Evolutionary conservation across 1,140 invertebrate genomes (phyloP).

Genomic region (Tribolium castaneum): DNA sequence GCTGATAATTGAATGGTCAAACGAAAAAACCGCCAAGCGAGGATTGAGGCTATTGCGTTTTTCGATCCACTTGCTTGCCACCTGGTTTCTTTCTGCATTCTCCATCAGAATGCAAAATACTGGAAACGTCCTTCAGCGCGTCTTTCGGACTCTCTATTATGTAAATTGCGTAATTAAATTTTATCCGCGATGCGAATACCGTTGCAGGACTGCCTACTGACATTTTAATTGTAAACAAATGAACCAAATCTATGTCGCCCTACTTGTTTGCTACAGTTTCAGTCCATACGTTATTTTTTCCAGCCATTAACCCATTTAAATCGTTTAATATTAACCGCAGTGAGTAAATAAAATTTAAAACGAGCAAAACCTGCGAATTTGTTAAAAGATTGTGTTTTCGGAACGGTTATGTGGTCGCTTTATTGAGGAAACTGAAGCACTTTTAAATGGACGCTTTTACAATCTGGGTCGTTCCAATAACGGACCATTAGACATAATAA

Average conservation of each 20-base stretch:
- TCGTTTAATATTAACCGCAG: not conserved
- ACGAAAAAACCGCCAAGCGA: not conserved
- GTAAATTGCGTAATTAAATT: constrained; percentile 27
- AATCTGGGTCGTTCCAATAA: constrained; percentile 8
- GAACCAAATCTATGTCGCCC: constrained; percentile 29
- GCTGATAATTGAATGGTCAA: not conserved
- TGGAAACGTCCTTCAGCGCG: not conserved
- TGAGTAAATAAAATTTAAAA: constrained; percentile 1
- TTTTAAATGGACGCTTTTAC: not conserved
- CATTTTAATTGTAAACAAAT: constrained; percentile 33
- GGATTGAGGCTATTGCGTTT: not conserved
- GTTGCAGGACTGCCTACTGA: constrained; percentile 20
- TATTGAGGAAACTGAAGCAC: not conserved
- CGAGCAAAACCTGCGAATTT: not conserved
- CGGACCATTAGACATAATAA: constrained; percentile 18
- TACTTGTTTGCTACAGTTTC: constrained; percentile 19
- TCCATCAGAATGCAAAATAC: not conserved
- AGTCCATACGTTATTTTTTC: constrained; percentile 1
- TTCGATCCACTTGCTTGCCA: constrained; percentile 1
- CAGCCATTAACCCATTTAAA: constrained; percentile 6
- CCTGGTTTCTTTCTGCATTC: constrained; percentile 4
- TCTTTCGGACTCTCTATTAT: constrained; percentile 5
- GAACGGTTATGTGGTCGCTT: not conserved
- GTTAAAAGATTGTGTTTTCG: not conserved
- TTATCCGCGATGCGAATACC: not conserved